Base-by-base conservation (phyloP, 2,888 invertebrate genomes). In the Ophion costatus region DNA sequence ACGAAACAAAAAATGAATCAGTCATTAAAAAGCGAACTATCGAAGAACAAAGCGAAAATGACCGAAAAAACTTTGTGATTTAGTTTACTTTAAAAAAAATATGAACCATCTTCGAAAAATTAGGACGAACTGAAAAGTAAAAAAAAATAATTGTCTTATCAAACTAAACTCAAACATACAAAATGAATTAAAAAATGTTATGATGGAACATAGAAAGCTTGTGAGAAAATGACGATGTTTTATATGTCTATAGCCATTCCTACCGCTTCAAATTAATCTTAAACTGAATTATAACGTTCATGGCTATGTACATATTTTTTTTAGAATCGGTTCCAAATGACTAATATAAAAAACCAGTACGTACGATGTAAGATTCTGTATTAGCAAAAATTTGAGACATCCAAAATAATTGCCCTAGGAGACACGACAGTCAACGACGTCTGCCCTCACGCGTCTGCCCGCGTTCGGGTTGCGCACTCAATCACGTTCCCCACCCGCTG, bases 381-480 rank as follows among this genome's bases (percentile, higher is more conserved):
- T 57, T 1, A 17, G 57, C 57, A 57, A 57, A 57, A 14, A 57
- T 57, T 14, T n/a, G 57, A 57, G 1, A 57, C n/a, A 57, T 57
- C 57, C 29, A 29, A 1, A n/a, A 57, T n/a, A 57, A n/a, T 57
- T n/a, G n/a, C n/a, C 0, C 20, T 5, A 1, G 57, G 57, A 57
- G 57, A 57, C 7, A 57, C n/a, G 57, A 20, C n/a, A 2, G 7
- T n/a, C n/a, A n/a, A 29, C 29, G 29, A 29, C 29, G 17, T n/a
- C n/a, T n/a, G n/a, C n/a, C n/a, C n/a, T n/a, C n/a, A n/a, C n/a
- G n/a, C n/a, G n/a, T n/a, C n/a, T n/a, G n/a, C n/a, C n/a, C n/a
- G n/a, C n/a, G n/a, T 57, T 57, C 57, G 57, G n/a, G n/a, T 57
- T 57, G 57, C 57, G 57, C 57, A 57, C 57, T 57, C n/a, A 57